A percentile compares a stretch with the other conserved stretches of the same genome.
These are phyloP conservation scores for Oxyruncus cristatus DNA, from an alignment of 2,113 vertebrate genomes.

Conservation along the genomic window DNA sequence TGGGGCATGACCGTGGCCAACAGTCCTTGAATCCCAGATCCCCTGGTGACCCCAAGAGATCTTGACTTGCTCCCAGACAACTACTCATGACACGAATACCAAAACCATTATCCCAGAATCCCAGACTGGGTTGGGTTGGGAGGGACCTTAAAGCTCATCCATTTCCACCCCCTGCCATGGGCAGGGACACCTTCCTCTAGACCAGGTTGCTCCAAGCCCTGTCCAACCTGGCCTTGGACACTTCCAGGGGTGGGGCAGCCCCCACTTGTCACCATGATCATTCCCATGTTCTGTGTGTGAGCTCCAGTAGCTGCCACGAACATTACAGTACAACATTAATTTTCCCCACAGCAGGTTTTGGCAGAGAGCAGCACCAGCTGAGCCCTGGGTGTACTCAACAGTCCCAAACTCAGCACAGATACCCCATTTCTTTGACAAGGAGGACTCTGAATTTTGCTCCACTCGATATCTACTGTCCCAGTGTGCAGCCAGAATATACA, in stretches of 20 bases:
- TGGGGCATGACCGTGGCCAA: neutral
- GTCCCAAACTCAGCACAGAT: neutral
- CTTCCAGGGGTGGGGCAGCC: neutral
- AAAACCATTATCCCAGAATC: neutral
- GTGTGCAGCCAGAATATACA: neutral
- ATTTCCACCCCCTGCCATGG: neutral
- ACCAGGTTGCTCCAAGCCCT: neutral
- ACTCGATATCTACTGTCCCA: fast-evolving
- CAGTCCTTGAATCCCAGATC: neutral
- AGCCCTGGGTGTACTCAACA: neutral
- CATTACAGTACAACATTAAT: neutral
- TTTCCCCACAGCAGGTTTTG: neutral
- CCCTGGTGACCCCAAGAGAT: neutral
- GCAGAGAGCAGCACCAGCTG: neutral
- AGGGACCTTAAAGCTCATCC: neutral
- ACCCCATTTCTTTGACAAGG: neutral
- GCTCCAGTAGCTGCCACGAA: neutral
- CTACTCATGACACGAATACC: neutral
- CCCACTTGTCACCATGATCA: neutral
- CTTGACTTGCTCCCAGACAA: neutral
- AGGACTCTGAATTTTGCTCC: neutral
- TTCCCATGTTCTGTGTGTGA: neutral
- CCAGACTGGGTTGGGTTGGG: neutral
- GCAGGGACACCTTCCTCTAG: neutral
- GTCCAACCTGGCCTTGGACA: neutral